Evolutionary conservation across 2,113 vertebrate species (phyloP).

Genomic region (Cnemophilus loriae): DNA sequence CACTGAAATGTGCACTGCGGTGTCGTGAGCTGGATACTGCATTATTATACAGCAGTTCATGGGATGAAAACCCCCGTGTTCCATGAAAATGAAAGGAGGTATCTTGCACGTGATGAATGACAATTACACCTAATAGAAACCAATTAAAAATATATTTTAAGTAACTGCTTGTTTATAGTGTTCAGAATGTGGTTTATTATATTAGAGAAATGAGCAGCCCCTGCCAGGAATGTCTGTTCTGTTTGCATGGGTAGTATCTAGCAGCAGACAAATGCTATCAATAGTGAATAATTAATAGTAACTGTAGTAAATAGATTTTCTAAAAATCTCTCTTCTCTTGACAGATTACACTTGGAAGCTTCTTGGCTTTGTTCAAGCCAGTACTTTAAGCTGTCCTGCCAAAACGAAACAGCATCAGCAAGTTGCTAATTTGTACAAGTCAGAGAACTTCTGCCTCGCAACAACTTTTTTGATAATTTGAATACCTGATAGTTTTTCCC

Average conservation of each 20-base stretch:
- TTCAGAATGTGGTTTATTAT: not conserved
- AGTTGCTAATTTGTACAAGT: not conserved
- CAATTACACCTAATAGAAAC: not conserved
- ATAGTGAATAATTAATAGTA: not conserved
- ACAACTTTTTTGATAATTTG: not conserved
- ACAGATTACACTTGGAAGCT: not conserved
- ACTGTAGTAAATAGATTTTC: not conserved
- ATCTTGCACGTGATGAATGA: not conserved
- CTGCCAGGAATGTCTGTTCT: not conserved
- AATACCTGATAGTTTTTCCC: not conserved
- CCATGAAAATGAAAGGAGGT: not conserved
- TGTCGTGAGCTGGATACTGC: not conserved
- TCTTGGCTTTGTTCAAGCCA: not conserved
- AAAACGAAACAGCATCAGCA: not conserved
- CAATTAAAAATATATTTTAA: not conserved
- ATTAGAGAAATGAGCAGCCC: not conserved
- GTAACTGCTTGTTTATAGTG: not conserved
- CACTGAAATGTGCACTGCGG: not conserved
- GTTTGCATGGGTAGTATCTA: not conserved
- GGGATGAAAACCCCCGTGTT: not conserved
- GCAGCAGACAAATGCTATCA: not conserved
- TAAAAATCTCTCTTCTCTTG: not conserved
- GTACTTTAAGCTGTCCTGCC: not conserved
- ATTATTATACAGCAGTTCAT: not conserved
- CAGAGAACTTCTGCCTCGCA: not conserved